Evolutionary conservation across 2,113 vertebrate species (phyloP).

Genomic region (Diphyllodes magnificus): DNA sequence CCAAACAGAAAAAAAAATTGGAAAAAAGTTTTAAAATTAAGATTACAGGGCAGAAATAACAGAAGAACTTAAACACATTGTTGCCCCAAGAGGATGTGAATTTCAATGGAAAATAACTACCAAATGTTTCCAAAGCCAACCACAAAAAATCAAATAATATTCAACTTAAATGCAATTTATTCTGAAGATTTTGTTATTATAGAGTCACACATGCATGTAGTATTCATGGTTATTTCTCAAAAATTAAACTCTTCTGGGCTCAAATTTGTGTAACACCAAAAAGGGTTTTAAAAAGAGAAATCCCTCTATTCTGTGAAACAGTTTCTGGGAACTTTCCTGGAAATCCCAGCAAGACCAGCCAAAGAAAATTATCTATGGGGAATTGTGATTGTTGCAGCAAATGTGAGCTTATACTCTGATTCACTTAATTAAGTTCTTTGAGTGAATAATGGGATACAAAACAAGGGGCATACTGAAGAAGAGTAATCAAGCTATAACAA

Average conservation of each 20-base stretch:
- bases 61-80: constrained; percentile 23
- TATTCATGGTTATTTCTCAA: constrained; percentile 32
- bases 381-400: constrained; percentile 54
- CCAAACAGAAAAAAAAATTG: neutral
- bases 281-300: constrained; percentile 42
- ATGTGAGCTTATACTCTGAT: constrained; percentile 43
- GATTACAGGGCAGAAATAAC: neutral
- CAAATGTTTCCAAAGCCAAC: constrained; percentile 58
- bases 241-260: constrained; percentile 50
- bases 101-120: constrained; percentile 68
- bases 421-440: constrained; percentile 37
- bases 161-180: constrained; percentile 24
- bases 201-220: constrained; percentile 21
- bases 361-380: constrained; percentile 55
- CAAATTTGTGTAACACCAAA: constrained; percentile 39
- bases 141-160: constrained; percentile 46
- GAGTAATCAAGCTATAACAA: constrained; percentile 8
- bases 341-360: constrained; percentile 49
- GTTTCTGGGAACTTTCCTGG: constrained; percentile 58
- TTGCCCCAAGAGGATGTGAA: constrained; percentile 25
- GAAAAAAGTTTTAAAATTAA: neutral
- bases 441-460: constrained; percentile 35
- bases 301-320: constrained; percentile 36
- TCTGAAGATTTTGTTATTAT: constrained; percentile 21
- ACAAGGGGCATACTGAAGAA: constrained; percentile 22